Conservation (phyloP, 1,140 invertebrate genomes). For the Lasioglossum albipes region DNA sequence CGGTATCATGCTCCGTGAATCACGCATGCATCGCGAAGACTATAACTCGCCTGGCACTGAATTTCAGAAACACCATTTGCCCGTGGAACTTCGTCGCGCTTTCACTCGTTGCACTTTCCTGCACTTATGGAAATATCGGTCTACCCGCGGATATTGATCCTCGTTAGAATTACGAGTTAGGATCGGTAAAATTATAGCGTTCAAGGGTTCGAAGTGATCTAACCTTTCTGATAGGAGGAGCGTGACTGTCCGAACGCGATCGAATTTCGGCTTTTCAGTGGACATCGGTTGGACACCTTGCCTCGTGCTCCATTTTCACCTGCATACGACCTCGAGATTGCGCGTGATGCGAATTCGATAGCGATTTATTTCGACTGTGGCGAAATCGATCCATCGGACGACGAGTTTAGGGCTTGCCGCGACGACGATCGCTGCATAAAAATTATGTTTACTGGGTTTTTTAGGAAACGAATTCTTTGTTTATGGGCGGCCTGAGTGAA, state of each 20-base stretch:
- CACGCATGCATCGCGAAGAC: background rate
- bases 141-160: background rate
- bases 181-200: too few relatives aligned
- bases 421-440: background rate
- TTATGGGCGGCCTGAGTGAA: too few relatives aligned
- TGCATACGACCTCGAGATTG: constrained; percentile 14
- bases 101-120: constrained; percentile 25
- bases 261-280: background rate
- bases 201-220: background rate
- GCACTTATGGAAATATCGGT: background rate
- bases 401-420: constrained; percentile 21
- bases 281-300: background rate
- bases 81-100: constrained; percentile 1
- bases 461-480: too few relatives aligned
- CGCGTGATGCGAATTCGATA: constrained; percentile 46
- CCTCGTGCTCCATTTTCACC: constrained; percentile 40
- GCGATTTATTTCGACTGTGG: constrained; percentile 5
- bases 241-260: constrained; percentile 22
- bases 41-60: background rate
- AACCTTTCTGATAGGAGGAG: background rate
- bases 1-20: background rate
- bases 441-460: too few relatives aligned
- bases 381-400: constrained; percentile 11
- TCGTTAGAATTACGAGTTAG: too few relatives aligned
- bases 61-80: background rate